A percentile compares a stretch with the other conserved stretches of the same genome.
Conservation (phyloP, 2,797 vertebrate genomes). For the Lepus oiostolus region DNA sequence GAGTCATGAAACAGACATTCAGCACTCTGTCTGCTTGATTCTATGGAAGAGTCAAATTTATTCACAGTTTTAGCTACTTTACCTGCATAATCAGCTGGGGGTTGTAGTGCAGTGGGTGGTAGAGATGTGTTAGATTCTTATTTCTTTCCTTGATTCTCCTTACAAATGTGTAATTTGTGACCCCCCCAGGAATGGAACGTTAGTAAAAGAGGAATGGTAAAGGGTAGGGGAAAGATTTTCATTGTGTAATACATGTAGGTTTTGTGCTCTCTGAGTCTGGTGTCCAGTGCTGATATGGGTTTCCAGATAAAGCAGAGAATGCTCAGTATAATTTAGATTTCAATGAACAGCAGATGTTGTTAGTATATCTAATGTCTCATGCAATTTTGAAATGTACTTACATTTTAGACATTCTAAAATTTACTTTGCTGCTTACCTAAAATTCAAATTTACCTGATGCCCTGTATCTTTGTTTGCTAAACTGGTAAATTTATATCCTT, state of each 20-base stretch:
- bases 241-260: accelerated
- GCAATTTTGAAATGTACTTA: neutral
- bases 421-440: neutral
- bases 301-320: neutral
- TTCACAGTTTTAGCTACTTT: neutral
- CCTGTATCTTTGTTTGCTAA: neutral
- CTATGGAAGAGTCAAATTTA: neutral
- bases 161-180: neutral
- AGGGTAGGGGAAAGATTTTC: neutral
- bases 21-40: neutral
- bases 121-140: neutral
- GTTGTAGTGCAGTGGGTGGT: neutral
- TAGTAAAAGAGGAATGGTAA: neutral
- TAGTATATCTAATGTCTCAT: neutral
- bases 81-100: neutral
- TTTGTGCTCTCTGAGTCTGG: neutral
- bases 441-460: neutral
- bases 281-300: neutral
- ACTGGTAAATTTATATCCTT: neutral
- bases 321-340: neutral
- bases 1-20: neutral
- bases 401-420: neutral
- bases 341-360: neutral
- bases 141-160: neutral
- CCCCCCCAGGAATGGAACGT: neutral